These are phyloP conservation scores for Ginglymostoma cirratum DNA, from an alignment of 2,113 vertebrate genomes.

Conservation along the genomic window DNA sequence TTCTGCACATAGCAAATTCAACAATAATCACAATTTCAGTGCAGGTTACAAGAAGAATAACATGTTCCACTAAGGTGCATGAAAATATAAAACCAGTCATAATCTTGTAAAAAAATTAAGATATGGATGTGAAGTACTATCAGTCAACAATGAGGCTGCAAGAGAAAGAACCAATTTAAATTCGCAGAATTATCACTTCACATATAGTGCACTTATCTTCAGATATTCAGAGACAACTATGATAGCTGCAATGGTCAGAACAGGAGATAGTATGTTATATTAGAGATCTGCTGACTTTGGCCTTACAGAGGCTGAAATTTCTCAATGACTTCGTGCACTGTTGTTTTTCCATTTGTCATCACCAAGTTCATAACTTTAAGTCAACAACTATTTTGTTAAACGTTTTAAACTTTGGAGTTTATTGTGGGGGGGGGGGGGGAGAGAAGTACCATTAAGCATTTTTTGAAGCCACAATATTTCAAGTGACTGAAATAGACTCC, in stretches of 20 bases:
- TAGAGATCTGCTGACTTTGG: neutral
- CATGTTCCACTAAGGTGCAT: constrained; percentile 25
- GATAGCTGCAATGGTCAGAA: neutral
- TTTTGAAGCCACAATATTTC: neutral
- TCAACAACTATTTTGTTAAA: neutral
- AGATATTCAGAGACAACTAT: neutral
- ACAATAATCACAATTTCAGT: constrained; percentile 20
- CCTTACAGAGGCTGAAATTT: neutral
- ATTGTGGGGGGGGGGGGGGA: neutral
- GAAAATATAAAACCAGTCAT: neutral
- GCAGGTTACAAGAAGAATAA: neutral
- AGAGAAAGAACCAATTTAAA: neutral
- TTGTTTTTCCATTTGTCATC: neutral
- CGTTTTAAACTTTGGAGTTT: neutral
- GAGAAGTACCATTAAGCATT: neutral
- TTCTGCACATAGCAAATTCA: too few species aligned
- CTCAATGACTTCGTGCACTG: neutral
- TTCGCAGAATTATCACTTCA: neutral
- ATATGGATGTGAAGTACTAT: neutral
- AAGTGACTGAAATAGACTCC: neutral
- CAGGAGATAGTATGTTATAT: neutral
- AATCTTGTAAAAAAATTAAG: neutral
- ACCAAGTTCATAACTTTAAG: too few species aligned
- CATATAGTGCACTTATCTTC: neutral
- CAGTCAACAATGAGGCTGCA: neutral